Evolutionary conservation across 2,888 invertebrate genomes (phyloP), one percentile per base, ranked within the genome.

Genomic region (Drosophila quasianomalipes): DNA sequence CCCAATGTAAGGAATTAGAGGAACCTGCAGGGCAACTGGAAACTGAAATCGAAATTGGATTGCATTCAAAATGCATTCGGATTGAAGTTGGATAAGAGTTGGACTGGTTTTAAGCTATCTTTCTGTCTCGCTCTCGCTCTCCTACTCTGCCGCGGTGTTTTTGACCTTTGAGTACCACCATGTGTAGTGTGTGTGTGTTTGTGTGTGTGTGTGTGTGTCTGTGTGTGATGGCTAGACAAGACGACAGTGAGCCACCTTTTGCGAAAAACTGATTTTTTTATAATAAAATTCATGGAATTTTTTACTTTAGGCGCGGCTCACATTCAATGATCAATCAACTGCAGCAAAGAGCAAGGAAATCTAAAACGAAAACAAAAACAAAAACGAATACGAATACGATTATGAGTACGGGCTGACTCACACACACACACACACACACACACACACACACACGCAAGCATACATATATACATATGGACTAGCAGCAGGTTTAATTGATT

Each of bases 221-320:
- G 35, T 59, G 60, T 53, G 68, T 39, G 76, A 49, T 58, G 44
- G 47, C 68, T 44, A 73, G 68, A 58, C 52, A 49, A 52, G 52
- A 47, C 47, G 81, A 57, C 51, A 57, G 72, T 47, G 64, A 74
- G 76, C 65, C 70, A 80, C 60, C 63, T 71, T 67, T 84, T 82
- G 86, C n/a, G n/a, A 84, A 82, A 80, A 84, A 72, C 70, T 75
- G 73, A 77, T 83, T 86, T 39, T 39, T n/a, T 74, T 77, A 85
- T 85, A 76, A 85, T 83, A 68, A 74, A 85, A 85, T 85, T 85
- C 85, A 85, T 85, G 86, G 89, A 85, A 85, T 85, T 85, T 80
- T 71, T 65, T 44, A 75, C 62, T 83, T 77, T 82, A 83, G 85
- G 89, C 78, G 89, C 83, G 85, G 89, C 89, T 74, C 64, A 64